Evolutionary conservation across 2,113 vertebrate genomes (phyloP).

Genomic region (Ceyx margarethae): DNA sequence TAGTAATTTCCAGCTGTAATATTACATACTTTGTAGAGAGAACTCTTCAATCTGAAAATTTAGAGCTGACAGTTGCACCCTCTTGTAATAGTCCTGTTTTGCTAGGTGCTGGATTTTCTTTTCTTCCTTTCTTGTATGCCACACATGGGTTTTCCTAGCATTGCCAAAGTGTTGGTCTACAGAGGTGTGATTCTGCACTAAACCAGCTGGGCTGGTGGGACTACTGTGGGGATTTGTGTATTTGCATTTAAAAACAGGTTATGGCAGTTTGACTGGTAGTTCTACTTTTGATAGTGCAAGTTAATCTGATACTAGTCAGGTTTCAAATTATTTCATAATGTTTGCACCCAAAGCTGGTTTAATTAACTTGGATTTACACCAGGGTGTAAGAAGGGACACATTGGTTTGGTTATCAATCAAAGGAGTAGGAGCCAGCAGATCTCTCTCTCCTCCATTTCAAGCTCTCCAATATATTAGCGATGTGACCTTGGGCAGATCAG

Average conservation of each 20-base stretch:
- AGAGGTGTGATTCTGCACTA: neutral
- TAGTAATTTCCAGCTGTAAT: constrained; percentile 36
- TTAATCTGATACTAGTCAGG: constrained; percentile 22
- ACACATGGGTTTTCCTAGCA: neutral
- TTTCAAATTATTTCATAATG: constrained; percentile 37
- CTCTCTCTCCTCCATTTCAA: neutral
- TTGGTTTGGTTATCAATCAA: constrained; percentile 8
- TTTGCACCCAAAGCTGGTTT: constrained; percentile 30
- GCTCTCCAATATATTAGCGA: constrained; percentile 17
- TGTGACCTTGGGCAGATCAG: constrained; percentile 43
- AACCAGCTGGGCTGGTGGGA: neutral
- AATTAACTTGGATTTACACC: constrained; percentile 55
- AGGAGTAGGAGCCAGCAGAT: constrained; percentile 1
- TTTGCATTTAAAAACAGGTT: constrained; percentile 21
- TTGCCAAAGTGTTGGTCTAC: neutral
- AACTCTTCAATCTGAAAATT: constrained; percentile 17
- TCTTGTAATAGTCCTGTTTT: neutral
- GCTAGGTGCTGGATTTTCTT: neutral
- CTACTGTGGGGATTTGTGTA: neutral
- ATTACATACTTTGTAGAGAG: constrained; percentile 14
- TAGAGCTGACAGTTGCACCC: neutral
- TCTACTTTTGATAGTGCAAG: neutral
- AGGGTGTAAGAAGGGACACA: neutral
- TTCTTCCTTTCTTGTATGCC: neutral
- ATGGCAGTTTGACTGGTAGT: neutral